phyloP scores from a whole-genome alignment of 2,888 invertebrate genomes.

The Erynnis tages region DNA sequence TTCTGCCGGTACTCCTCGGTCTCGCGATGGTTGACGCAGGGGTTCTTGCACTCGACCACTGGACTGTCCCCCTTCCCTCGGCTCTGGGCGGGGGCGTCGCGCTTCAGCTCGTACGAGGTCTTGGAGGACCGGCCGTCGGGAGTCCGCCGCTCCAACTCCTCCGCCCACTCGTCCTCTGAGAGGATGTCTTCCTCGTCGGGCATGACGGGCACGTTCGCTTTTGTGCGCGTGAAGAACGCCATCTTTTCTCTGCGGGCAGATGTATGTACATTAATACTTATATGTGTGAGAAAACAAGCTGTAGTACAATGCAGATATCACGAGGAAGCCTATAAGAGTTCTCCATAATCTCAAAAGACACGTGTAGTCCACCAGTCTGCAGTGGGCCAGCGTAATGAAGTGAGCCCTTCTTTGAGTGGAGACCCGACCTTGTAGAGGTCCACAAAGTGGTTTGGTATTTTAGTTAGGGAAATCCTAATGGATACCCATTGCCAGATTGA shows the following conservation, averaged over 20 bases:
- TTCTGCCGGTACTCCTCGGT: not conserved
- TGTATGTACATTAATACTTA: not conserved
- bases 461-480: no score
- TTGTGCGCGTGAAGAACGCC: slow-evolving; percentile 95
- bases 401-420: no score
- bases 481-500: no score
- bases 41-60: slow-evolving; percentile 63
- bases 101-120: slow-evolving; percentile 59
- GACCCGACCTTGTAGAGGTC: no score
- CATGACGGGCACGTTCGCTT: slow-evolving; percentile 87
- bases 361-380: no score
- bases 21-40: slow-evolving; percentile 38
- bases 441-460: no score
- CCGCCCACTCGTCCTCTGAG: slow-evolving; percentile 76
- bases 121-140: slow-evolving; percentile 74
- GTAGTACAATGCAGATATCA: no score
- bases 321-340: no score
- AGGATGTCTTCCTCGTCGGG: slow-evolving; percentile 83
- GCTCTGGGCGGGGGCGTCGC: slow-evolving; percentile 6
- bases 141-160: slow-evolving; percentile 64
- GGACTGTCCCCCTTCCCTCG: slow-evolving; percentile 15
- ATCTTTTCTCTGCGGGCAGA: slow-evolving; percentile 92
- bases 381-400: no score
- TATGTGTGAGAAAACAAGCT: no score
- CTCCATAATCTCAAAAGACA: no score